A percentile compares a stretch with the other conserved stretches of the same genome.
Evolutionary conservation across 2,888 invertebrate species (phyloP).

Genomic region (Malacosoma neustria): DNA sequence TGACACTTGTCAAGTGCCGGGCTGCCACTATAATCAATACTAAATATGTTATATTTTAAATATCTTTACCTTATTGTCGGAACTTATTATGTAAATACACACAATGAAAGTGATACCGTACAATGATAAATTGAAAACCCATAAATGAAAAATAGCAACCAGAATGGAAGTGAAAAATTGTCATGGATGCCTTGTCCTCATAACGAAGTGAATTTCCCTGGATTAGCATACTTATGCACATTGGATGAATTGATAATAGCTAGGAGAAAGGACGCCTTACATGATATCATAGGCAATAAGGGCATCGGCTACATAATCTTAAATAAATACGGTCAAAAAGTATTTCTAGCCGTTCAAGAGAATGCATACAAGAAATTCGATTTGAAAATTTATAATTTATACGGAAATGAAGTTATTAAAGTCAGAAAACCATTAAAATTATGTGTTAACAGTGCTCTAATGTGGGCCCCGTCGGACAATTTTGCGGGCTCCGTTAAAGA

Average conservation of each 20-base stretch:
- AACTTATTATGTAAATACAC: not conserved
- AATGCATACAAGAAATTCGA: slow-evolving; percentile 20
- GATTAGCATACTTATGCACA: slow-evolving; percentile 34
- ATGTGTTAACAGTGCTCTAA: slow-evolving; percentile 22
- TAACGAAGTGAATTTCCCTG: slow-evolving; percentile 25
- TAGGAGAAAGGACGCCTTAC: slow-evolving; percentile 28
- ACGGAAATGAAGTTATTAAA: slow-evolving; percentile 47
- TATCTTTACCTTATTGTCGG: slow-evolving; percentile 6
- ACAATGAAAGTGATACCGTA: slow-evolving; percentile 3
- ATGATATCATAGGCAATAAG: slow-evolving; percentile 28
- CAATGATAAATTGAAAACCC: not conserved
- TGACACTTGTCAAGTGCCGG: too few relatives aligned
- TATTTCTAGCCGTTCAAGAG: slow-evolving; percentile 36
- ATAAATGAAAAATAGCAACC: slow-evolving; percentile 3
- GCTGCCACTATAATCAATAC: too few relatives aligned
- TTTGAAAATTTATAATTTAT: slow-evolving; percentile 39
- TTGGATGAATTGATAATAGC: slow-evolving; percentile 34
- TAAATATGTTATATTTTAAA: slow-evolving; percentile 6
- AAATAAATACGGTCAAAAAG: slow-evolving; percentile 39
- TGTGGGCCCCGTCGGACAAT: slow-evolving; percentile 43
- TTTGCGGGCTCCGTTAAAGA: slow-evolving; percentile 35
- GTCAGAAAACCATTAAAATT: slow-evolving; percentile 22
- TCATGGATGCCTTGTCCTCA: slow-evolving; percentile 50
- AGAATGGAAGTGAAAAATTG: slow-evolving; percentile 6
- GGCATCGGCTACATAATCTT: slow-evolving; percentile 37